Evolutionary conservation across 64 coral and sea anemone genomes (phyloP).

Genomic region (Astreopora myriophthalma): DNA sequence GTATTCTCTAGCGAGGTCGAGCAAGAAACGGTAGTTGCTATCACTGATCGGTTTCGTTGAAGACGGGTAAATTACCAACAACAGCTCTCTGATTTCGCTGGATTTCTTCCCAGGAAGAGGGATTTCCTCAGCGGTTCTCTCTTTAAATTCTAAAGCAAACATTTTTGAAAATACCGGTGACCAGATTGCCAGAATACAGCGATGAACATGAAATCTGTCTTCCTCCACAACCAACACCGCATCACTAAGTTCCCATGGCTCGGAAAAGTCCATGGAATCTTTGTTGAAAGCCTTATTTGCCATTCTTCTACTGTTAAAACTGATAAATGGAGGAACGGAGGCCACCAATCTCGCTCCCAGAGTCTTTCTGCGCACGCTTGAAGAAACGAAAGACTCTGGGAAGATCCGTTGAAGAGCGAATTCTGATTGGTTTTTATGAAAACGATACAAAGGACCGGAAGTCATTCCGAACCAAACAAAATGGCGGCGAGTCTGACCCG

Average conservation of each 20-base stretch:
- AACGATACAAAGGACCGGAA: too few relatives aligned
- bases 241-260: conserved; percentile 65
- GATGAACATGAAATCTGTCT: conserved; percentile 52
- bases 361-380: too few relatives aligned
- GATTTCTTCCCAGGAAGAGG: conserved; percentile 16
- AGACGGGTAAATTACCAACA: conserved; percentile 42
- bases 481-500: too few relatives aligned
- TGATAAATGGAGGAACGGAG: too few relatives aligned
- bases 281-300: background rate
- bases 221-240: conserved; percentile 46
- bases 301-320: too few relatives aligned
- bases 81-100: conserved; percentile 17
- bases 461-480: too few relatives aligned
- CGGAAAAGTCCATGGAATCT: conserved; percentile 12
- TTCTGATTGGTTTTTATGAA: too few relatives aligned
- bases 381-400: too few relatives aligned
- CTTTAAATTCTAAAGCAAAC: conserved; percentile 20
- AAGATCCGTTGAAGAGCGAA: too few relatives aligned
- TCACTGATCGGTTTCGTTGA: background rate
- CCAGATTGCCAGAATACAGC: conserved; percentile 42
- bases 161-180: conserved; percentile 38
- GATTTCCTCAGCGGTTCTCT: conserved; percentile 11
- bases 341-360: too few relatives aligned
- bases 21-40: background rate
- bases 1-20: conserved; percentile 30